phyloP scores from a whole-genome alignment of 2,888 invertebrate genomes.

The Tipula lateralis region DNA sequence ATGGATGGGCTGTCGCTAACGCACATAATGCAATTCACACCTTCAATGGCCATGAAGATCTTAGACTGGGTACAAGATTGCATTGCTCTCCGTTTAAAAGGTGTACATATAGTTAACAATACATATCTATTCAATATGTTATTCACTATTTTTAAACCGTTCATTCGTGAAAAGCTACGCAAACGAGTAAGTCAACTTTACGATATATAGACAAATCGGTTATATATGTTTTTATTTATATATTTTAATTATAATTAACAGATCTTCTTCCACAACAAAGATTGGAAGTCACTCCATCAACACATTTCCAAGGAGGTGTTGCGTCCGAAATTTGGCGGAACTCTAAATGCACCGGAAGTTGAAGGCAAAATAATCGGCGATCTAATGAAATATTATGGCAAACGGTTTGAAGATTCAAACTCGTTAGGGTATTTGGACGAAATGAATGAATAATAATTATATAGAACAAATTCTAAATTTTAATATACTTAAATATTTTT shows the following conservation, averaged over 20 bases:
- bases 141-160: conserved; percentile 82
- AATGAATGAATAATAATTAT: background rate
- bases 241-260: conserved; percentile 43
- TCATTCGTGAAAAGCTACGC: conserved; percentile 75
- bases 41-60: conserved; percentile 66
- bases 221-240: background rate
- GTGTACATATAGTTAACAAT: conserved; percentile 83
- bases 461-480: background rate
- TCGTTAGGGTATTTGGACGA: conserved; percentile 50
- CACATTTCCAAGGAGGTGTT: conserved; percentile 57
- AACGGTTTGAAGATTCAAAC: conserved; percentile 58
- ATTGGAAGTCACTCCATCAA: conserved; percentile 56
- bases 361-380: conserved; percentile 62
- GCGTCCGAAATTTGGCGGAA: conserved; percentile 63
- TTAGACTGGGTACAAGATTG: conserved; percentile 77
- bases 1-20: conserved; percentile 67
- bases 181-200: conserved; percentile 57
- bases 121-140: conserved; percentile 81
- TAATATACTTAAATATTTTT: background rate
- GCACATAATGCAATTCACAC: conserved; percentile 73
- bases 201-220: conserved; percentile 24
- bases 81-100: conserved; percentile 76
- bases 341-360: conserved; percentile 57
- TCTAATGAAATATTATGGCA: conserved; percentile 61
- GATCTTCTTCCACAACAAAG: conserved; percentile 69